Evolutionary conservation across 2,888 invertebrate genomes (phyloP).

Genomic region (Trachelus tabidus): DNA sequence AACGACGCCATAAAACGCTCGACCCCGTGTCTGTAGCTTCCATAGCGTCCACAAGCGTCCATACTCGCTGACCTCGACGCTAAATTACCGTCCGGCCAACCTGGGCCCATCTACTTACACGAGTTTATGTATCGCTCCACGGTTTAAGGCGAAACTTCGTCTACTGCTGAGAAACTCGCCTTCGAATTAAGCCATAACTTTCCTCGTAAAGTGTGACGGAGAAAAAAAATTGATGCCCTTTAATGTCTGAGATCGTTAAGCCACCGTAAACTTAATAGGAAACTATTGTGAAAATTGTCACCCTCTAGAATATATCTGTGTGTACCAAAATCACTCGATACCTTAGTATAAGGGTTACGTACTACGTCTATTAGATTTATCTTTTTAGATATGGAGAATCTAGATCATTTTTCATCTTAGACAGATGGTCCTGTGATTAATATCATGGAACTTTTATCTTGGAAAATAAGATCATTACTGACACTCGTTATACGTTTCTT

Average conservation of each 20-base stretch:
- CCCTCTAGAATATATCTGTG: neutral
- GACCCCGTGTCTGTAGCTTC: conserved; percentile 13
- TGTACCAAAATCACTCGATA: too few relatives aligned
- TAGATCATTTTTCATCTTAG: too few relatives aligned
- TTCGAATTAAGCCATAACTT: conserved; percentile 1
- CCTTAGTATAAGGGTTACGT: too few relatives aligned
- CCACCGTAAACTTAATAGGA: neutral
- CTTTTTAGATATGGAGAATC: too few relatives aligned
- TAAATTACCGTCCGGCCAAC: conserved; percentile 22
- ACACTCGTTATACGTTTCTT: too few relatives aligned
- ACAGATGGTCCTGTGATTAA: too few relatives aligned
- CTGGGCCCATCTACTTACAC: neutral
- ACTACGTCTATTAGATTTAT: too few relatives aligned
- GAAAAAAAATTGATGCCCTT: neutral
- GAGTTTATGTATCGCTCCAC: conserved; percentile 7
- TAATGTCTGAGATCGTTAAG: too few relatives aligned
- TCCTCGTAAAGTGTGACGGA: neutral
- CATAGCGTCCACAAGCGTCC: conserved; percentile 13
- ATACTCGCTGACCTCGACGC: conserved; percentile 15
- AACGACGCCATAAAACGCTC: conserved; percentile 31
- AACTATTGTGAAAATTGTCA: neutral
- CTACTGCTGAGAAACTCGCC: neutral
- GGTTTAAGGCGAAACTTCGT: neutral
- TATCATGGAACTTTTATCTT: too few relatives aligned
- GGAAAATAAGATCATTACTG: too few relatives aligned